These are phyloP conservation scores for Nematopogon swammerdamellus DNA, from an alignment of 2,888 invertebrate genomes.

Conservation along the genomic window DNA sequence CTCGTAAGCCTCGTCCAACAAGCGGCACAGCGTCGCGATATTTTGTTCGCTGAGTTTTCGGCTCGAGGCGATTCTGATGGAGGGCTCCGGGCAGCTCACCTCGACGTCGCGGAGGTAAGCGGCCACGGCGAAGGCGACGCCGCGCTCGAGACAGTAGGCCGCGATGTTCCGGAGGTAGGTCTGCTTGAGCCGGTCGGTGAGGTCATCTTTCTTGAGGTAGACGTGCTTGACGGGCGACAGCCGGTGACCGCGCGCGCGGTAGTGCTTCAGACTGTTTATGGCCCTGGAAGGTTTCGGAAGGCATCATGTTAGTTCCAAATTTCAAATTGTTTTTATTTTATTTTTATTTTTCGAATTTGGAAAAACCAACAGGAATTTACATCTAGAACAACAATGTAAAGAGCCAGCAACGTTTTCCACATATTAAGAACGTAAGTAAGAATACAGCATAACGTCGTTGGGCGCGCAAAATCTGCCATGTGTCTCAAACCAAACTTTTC, in stretches of 20 bases:
- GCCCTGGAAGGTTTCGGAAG: no score
- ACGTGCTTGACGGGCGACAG: conserved; percentile 76
- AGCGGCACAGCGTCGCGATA: conserved; percentile 38
- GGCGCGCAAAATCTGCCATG: no score
- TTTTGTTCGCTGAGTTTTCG: conserved; percentile 60
- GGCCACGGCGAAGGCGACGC: conserved; percentile 67
- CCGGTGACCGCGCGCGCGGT: conserved; percentile 54
- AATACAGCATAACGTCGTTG: no score
- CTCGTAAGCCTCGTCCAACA: conserved; percentile 42
- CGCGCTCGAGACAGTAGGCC: conserved; percentile 61
- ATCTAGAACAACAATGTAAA: no score
- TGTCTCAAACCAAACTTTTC: no score
- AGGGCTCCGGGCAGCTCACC: conserved; percentile 62
- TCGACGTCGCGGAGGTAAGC: conserved; percentile 69
- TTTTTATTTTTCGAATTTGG: no score
- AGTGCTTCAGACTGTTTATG: conserved; percentile 38
- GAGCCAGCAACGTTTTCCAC: no score
- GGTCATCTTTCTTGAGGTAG: conserved; percentile 53
- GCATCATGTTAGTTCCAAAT: neutral
- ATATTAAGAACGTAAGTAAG: no score
- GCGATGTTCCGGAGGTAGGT: conserved; percentile 60
- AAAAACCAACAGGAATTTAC: no score
- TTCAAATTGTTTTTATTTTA: neutral
- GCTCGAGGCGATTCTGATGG: conserved; percentile 70
- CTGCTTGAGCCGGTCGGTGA: conserved; percentile 41